Conservation (phyloP, 1,140 invertebrate genomes). For the Leptinotarsa texana region DNA sequence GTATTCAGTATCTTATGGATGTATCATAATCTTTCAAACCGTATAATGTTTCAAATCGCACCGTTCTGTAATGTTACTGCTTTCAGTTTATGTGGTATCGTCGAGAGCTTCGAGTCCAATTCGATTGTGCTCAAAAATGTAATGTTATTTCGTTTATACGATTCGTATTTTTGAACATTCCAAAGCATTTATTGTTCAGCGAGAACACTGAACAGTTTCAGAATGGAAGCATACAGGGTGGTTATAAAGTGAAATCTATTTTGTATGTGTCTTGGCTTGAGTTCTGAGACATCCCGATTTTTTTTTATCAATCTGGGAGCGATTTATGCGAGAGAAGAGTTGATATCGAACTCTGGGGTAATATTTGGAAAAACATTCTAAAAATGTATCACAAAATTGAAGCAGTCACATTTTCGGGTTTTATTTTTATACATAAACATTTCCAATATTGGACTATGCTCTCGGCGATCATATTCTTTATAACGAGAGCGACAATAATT, state of each 20-base stretch:
- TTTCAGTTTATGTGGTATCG: neutral
- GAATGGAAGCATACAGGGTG: neutral
- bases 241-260: too few relatives aligned
- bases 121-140: neutral
- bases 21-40: constrained; percentile 16
- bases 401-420: neutral
- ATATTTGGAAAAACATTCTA: too few relatives aligned
- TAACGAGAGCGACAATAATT: constrained; percentile 27
- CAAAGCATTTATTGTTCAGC: neutral
- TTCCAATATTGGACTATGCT: neutral
- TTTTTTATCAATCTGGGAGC: too few relatives aligned
- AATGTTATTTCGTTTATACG: neutral
- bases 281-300: too few relatives aligned
- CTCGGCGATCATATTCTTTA: neutral
- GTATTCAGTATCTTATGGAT: constrained; percentile 9
- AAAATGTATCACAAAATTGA: too few relatives aligned
- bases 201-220: neutral
- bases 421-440: neutral
- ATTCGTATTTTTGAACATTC: neutral
- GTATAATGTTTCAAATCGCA: constrained; percentile 15
- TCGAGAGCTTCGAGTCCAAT: neutral
- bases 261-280: too few relatives aligned
- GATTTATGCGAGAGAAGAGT: too few relatives aligned
- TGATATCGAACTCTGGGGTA: too few relatives aligned
- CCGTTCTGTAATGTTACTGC: constrained; percentile 10